These are phyloP conservation scores for Anthopleura sola DNA, from an alignment of 64 coral and sea anemone species.

Conservation along the genomic window DNA sequence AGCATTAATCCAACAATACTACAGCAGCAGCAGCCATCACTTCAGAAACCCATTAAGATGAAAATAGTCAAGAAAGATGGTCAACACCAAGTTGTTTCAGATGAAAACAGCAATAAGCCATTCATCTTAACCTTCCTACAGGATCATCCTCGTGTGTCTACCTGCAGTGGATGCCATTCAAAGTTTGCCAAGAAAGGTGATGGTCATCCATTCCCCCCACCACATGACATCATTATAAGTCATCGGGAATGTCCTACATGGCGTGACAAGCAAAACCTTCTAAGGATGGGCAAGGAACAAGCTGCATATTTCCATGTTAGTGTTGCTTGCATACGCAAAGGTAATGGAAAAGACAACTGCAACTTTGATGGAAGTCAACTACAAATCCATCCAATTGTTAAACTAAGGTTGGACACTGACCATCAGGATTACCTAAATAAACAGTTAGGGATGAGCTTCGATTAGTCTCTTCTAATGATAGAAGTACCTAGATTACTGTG, in stretches of 20 bases:
- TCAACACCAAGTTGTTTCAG: conserved; percentile 30
- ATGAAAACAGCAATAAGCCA: conserved; percentile 9
- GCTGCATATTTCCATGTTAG: conserved; percentile 42
- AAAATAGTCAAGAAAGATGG: conserved; percentile 39
- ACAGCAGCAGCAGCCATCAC: background rate
- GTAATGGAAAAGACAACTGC: conserved; percentile 13
- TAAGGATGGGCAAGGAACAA: conserved; percentile 34
- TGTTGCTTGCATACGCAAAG: conserved; percentile 29
- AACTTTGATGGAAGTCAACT: conserved; percentile 28
- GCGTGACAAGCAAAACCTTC: conserved; percentile 29
- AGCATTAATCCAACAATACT: background rate
- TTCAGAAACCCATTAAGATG: background rate
- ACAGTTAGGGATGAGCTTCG: no score
- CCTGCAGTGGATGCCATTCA: conserved; percentile 26
- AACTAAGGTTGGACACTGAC: background rate
- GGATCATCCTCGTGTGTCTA: conserved; percentile 31
- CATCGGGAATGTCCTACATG: conserved; percentile 32
- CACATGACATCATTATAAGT: conserved; percentile 25
- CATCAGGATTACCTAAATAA: no score
- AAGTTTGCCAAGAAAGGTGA: conserved; percentile 30
- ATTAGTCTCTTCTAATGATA: no score
- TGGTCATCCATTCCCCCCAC: conserved; percentile 23
- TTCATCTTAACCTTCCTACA: conserved; percentile 34
- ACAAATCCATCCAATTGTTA: conserved; percentile 35
- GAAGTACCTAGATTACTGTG: no score